Base-by-base conservation (phyloP, 2,888 invertebrate genomes). In the Heteromyza rotundicornis region DNA sequence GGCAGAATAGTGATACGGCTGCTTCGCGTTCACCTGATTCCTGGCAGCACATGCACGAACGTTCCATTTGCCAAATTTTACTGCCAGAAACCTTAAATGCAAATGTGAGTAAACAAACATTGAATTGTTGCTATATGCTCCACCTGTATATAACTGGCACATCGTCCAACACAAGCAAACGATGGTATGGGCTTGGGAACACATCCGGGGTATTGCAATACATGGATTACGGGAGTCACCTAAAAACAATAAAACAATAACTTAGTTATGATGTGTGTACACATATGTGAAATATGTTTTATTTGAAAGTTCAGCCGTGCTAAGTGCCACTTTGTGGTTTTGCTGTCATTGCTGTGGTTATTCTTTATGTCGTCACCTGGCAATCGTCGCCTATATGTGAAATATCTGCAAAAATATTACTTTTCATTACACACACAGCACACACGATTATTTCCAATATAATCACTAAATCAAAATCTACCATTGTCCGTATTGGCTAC, bases 21-120 rank as follows among this genome's bases (percentile, higher is more conserved):
- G 95, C 95, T 83, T 95, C 95, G 68, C 95, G 86, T 84, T 95
- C 94, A 2, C 95, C 95, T 70, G 94, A 94, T 81, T 96, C 96
- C 83, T 96, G 95, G 79, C 96, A 96, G 81, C 96, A 96, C 89
- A 95, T 96, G 79, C 96, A 96, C 1, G 94, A 94, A 24, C 96
- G 86, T 82, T 96, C 95, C 91, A 95, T 95, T 87, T 95, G 95
- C 95, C 95, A 96, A 79, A 95, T 92, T 87, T 95, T 95, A 72
- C 94, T 95, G 5, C 95, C 95, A 35, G 95, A 95, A 7, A 96
- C 95, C 95, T 95, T 66, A 7, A 55, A 32, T 14, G 17, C 5
- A 1, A 54, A 59, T 22, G 19, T 35, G n/a, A 5, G 44, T 14
- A 24, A 14, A 32, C 20, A 32, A 35, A 8, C 1, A 12, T n/a